Conservation (phyloP, 2,888 invertebrate species). For the Eristalinus aeneus region DNA sequence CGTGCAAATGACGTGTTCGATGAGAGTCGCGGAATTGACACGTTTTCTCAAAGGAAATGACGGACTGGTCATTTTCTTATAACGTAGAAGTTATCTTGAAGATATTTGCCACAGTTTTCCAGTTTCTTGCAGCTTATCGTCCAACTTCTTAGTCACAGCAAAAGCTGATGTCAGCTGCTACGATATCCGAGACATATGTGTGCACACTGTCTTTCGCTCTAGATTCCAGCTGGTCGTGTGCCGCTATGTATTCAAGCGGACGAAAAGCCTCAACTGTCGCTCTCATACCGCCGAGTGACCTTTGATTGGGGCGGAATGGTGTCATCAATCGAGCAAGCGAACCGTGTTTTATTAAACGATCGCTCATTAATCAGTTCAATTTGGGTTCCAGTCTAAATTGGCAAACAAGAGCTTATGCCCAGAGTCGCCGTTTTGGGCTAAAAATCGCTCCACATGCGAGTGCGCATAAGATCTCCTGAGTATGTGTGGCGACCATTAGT, state of each 20-base stretch:
- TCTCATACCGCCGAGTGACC: not conserved
- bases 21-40: not conserved
- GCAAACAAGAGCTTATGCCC: not conserved
- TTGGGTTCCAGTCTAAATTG: not conserved
- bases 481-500: not conserved
- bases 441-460: not conserved
- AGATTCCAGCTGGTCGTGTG: not conserved
- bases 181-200: not conserved
- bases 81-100: too few species aligned
- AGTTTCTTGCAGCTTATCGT: too few species aligned
- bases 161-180: not conserved
- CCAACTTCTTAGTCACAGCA: not conserved
- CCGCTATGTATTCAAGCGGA: not conserved
- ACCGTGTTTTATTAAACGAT: not conserved
- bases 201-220: not conserved
- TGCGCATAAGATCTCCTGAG: not conserved
- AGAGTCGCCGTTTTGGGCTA: not conserved
- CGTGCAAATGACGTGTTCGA: not conserved
- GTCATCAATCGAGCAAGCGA: constrained; percentile 13
- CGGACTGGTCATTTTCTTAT: too few species aligned
- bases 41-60: not conserved
- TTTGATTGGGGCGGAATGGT: not conserved
- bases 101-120: too few species aligned
- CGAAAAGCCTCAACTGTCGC: not conserved
- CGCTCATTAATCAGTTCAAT: constrained; percentile 18